Conservation (phyloP, 2,113 vertebrate genomes). For the Trematocara zebra region DNA sequence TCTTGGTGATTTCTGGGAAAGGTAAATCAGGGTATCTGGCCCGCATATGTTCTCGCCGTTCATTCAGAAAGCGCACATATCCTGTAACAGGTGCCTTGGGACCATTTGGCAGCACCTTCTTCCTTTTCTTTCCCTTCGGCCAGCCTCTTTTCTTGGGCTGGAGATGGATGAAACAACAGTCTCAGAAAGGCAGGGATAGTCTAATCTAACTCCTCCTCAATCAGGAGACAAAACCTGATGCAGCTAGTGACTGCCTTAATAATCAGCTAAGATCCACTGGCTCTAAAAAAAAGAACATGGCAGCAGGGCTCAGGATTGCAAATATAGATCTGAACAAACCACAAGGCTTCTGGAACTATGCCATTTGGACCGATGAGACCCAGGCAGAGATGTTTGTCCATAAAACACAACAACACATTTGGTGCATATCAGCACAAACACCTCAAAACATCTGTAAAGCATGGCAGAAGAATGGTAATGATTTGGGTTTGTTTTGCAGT, state of each 20-base stretch:
- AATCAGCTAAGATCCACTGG: not conserved
- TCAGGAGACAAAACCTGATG: not conserved
- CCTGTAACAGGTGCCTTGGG: slow-evolving; percentile 96
- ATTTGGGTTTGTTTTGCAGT: not conserved
- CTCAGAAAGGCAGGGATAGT: not conserved
- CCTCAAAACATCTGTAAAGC: not conserved
- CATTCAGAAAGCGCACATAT: slow-evolving; percentile 92
- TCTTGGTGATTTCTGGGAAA: slow-evolving; percentile 96
- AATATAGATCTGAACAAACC: not conserved
- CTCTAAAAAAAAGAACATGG: not conserved
- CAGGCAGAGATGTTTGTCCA: not conserved
- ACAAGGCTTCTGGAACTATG: not conserved
- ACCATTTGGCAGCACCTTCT: slow-evolving; percentile 94
- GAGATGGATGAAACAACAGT: not conserved
- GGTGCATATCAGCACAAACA: not conserved
- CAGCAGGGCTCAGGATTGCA: not conserved
- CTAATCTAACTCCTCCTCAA: not conserved
- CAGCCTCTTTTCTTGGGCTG: slow-evolving; percentile 96
- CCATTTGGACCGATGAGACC: not conserved
- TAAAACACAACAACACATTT: not conserved
- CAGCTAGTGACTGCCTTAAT: not conserved
- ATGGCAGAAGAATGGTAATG: not conserved
- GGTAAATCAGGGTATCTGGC: slow-evolving; percentile 88
- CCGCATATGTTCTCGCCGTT: slow-evolving; percentile 89
- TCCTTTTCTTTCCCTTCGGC: slow-evolving; percentile 98